Base-by-base conservation (phyloP, 2,797 vertebrate species). In the Gadopsis marmoratus region DNA sequence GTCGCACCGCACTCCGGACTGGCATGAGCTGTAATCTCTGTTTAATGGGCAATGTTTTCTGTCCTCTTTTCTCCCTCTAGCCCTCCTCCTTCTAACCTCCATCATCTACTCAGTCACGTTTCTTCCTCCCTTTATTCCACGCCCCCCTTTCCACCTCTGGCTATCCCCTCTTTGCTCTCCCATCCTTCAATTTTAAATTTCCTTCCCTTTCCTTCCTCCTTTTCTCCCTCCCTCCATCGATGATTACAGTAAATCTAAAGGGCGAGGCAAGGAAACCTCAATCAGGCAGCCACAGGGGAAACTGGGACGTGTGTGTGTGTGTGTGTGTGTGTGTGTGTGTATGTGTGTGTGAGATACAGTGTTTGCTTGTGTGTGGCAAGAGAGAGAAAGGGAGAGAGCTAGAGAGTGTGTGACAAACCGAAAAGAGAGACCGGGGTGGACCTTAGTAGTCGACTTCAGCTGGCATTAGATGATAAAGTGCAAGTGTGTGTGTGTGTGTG, bases 231-330 rank as follows among this genome's bases (percentile, higher is more conserved):
- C 35, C 14, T 78, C 71, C 58, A 55, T 67, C 12, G 12, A 50
- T 41, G 23, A 86, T 90, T 84, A 87, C 86, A 79, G 87, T 89
- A 86, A 84, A 88, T 91, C 82, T 83, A 35, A 82, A 88, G 85
- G 82, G 84, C 56, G 63, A 85, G 81, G 85, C 68, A 54, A 56
- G 54, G 76, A 62, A 87, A 80, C 85, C 77, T 84, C 83, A 85
- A 89, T 90, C 79, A 87, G 84, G 51, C 81, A 76, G 86, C 74
- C 83, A 74, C 69, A 23, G 59, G 82, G 74, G 81, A 82, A 69
- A 62, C 47, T 17, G 37, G 62, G n/a, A 10, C 2, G 67, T 63
- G 62, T 61, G 55, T 81, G 74, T 76, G 66, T 65, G 41, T 66
- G 43, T 70, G 58, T 75, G 45, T 67, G 63, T 60, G 53, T 76